Conservation (phyloP, 2,888 invertebrate species). For the Drosophila austrosaltans region DNA sequence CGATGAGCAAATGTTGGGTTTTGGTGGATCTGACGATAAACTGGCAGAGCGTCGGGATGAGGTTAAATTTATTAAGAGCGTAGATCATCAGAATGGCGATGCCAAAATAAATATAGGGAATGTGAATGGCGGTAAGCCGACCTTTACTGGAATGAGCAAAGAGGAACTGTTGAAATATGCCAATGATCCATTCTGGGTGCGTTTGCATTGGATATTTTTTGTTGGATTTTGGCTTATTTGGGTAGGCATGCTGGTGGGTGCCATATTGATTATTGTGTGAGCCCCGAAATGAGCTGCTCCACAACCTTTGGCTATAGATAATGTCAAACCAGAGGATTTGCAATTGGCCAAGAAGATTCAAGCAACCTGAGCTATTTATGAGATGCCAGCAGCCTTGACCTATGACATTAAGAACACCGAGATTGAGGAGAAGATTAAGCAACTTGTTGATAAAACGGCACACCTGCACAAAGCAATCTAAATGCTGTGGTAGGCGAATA, state of each 20-base stretch:
- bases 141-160: constrained; percentile 95
- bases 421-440: constrained; percentile 79
- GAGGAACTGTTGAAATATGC: constrained; percentile 98
- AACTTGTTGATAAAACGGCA: constrained; percentile 59
- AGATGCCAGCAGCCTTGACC: constrained; percentile 86
- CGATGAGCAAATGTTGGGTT: constrained; percentile 87
- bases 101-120: constrained; percentile 92
- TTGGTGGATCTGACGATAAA: constrained; percentile 84
- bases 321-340: constrained; percentile 71
- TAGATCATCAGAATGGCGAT: constrained; percentile 91
- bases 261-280: constrained; percentile 94
- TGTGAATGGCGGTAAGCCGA: constrained; percentile 84
- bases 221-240: constrained; percentile 96
- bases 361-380: constrained; percentile 88
- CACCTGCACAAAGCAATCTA: constrained; percentile 48
- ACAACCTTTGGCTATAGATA: constrained; percentile 86
- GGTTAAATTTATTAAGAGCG: constrained; percentile 90
- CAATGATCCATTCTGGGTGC: constrained; percentile 98
- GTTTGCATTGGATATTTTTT: constrained; percentile 95
- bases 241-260: constrained; percentile 96
- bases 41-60: constrained; percentile 86
- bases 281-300: constrained; percentile 95
- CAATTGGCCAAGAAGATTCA: constrained; percentile 83
- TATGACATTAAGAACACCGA: constrained; percentile 85
- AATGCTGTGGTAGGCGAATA: constrained; percentile 85